phyloP scores from a whole-genome alignment of 2,113 vertebrate genomes.

The Ceyx margarethae region DNA sequence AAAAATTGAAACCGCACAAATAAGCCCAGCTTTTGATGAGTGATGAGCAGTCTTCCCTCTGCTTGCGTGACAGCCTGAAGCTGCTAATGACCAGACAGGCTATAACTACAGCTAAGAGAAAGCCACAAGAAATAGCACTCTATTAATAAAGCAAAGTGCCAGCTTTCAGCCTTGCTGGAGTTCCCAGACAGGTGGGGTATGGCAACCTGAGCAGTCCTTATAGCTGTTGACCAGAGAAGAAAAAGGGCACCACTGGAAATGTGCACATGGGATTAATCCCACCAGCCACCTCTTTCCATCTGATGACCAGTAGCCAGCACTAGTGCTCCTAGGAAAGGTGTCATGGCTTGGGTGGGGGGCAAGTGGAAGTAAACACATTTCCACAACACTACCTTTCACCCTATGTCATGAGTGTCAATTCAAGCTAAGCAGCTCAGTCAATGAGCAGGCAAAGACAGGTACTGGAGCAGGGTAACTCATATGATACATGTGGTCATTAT shows the following conservation, averaged over 20 bases:
- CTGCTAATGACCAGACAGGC: background rate
- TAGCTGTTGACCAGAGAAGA: background rate
- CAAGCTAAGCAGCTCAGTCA: background rate
- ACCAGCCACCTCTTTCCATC: background rate
- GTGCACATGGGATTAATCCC: rapidly evolving
- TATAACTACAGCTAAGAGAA: background rate
- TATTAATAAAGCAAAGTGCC: background rate
- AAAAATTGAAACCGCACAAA: slow-evolving; percentile 7
- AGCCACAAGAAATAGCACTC: background rate
- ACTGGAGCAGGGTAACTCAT: background rate
- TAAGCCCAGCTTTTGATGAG: background rate
- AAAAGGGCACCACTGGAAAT: background rate
- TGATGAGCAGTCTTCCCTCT: background rate
- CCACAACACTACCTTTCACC: background rate
- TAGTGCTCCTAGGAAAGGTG: background rate
- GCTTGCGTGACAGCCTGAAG: background rate
- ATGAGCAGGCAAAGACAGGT: background rate
- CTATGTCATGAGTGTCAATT: background rate
- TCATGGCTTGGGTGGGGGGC: background rate
- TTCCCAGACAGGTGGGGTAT: background rate
- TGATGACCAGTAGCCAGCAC: background rate
- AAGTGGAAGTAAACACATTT: background rate
- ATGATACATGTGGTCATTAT: background rate
- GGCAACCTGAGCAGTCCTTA: background rate
- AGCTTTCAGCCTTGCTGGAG: background rate